Percentiles rank a stretch among this genome's conserved stretches.
phyloP scores from a whole-genome alignment of 2,113 vertebrate genomes.

The Naja naja region DNA sequence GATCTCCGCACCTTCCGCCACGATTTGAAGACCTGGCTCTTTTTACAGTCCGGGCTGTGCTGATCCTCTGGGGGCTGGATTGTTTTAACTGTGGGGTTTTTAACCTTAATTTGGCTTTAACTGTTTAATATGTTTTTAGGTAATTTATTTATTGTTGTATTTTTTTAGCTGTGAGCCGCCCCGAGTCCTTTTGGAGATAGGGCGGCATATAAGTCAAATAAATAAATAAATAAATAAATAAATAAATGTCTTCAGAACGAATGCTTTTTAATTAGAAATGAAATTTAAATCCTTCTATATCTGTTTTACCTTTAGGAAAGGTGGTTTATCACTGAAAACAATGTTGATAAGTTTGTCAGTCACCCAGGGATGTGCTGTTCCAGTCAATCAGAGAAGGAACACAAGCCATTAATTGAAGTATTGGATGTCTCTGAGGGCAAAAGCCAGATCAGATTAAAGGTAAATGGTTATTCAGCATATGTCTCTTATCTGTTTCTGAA shows the following conservation, averaged over 20 bases:
- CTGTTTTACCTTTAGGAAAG: conserved; percentile 68
- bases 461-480: conserved; percentile 50
- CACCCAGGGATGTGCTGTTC: conserved; percentile 40
- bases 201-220: too few relatives aligned
- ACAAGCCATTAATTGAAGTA: conserved; percentile 67
- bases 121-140: too few relatives aligned
- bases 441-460: conserved; percentile 72
- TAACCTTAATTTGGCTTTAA: too few relatives aligned
- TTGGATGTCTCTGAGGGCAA: conserved; percentile 66
- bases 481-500: conserved; percentile 4
- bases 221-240: too few relatives aligned
- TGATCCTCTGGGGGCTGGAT: too few relatives aligned
- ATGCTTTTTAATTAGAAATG: not conserved
- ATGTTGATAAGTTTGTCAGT: conserved; percentile 64
- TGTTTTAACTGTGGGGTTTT: too few relatives aligned
- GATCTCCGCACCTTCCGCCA: too few relatives aligned
- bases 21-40: too few relatives aligned
- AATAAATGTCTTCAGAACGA: accelerated
- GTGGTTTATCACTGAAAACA: conserved; percentile 73
- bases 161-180: too few relatives aligned
- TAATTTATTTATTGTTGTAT: too few relatives aligned
- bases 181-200: too few relatives aligned
- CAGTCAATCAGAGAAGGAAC: conserved; percentile 29
- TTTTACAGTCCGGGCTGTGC: too few relatives aligned
- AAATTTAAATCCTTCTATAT: not conserved